A percentile compares a stretch with the other conserved stretches of the same genome.
These are phyloP conservation scores for Smithornis capensis DNA, from an alignment of 2,113 vertebrate genomes.

Conservation along the genomic window DNA sequence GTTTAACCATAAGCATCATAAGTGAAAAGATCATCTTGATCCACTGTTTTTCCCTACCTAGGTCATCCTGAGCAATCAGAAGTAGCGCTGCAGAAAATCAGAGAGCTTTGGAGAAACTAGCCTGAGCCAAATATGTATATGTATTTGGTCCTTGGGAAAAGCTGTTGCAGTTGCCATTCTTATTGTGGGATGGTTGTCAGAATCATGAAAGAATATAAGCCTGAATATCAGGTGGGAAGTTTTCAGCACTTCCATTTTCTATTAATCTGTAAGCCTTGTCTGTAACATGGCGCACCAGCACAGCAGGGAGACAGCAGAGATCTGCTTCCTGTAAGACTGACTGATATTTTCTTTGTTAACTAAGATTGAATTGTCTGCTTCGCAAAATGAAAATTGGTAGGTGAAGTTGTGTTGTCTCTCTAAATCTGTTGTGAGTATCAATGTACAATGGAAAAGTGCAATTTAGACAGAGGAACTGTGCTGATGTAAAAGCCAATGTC, in stretches of 20 bases:
- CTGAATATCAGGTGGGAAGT: neutral
- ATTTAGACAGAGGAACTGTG: neutral
- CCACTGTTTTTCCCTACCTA: neutral
- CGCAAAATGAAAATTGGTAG: neutral
- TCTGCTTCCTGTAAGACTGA: neutral
- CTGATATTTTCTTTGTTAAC: neutral
- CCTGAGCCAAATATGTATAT: neutral
- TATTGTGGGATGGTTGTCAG: neutral
- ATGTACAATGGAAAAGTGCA: neutral
- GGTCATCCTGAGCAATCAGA: neutral
- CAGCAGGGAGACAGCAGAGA: neutral
- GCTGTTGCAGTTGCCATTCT: neutral
- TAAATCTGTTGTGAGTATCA: neutral
- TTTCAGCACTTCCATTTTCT: neutral
- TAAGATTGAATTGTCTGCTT: neutral
- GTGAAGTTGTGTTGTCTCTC: neutral
- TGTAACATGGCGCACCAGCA: neutral
- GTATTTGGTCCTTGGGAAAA: neutral
- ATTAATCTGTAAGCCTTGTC: neutral
- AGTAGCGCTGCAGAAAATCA: neutral
- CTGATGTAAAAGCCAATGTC: neutral
- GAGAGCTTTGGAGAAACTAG: neutral
- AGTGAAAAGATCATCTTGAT: neutral
- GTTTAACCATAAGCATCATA: neutral
- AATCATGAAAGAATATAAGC: neutral